phyloP scores from a whole-genome alignment of 2,888 invertebrate species.

The Phlogophora meticulosa region DNA sequence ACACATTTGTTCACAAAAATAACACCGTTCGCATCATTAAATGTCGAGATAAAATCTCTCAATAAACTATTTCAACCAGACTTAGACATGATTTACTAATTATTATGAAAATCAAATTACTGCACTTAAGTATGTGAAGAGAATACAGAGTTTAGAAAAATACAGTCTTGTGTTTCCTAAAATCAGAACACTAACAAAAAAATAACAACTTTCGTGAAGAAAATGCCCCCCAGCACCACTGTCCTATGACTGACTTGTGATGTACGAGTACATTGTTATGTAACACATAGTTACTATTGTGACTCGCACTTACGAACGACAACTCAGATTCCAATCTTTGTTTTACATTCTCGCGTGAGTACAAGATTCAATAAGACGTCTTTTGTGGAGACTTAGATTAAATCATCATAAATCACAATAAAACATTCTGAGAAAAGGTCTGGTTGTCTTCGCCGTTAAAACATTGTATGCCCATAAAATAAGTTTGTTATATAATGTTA shows the following conservation, averaged over 20 bases:
- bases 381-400: constrained; percentile 2
- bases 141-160: no score
- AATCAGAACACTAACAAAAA: constrained; percentile 29
- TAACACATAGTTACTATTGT: no score
- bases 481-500: no score
- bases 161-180: no score
- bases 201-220: constrained; percentile 32
- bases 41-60: constrained; percentile 2
- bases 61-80: neutral
- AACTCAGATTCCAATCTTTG: constrained; percentile 41
- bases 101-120: neutral
- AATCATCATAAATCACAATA: constrained; percentile 28
- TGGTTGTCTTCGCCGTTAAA: neutral
- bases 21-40: neutral
- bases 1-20: neutral
- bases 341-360: constrained; percentile 9
- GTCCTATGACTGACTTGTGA: constrained; percentile 12
- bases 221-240: no score
- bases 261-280: no score
- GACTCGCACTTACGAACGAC: no score
- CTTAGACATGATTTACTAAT: neutral
- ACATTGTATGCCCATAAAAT: neutral
- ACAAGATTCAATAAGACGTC: constrained; percentile 11
- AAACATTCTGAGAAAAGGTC: neutral
- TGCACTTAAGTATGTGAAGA: neutral